Conservation (phyloP, 1,140 invertebrate genomes). For the Drosophila pruinosa region DNA sequence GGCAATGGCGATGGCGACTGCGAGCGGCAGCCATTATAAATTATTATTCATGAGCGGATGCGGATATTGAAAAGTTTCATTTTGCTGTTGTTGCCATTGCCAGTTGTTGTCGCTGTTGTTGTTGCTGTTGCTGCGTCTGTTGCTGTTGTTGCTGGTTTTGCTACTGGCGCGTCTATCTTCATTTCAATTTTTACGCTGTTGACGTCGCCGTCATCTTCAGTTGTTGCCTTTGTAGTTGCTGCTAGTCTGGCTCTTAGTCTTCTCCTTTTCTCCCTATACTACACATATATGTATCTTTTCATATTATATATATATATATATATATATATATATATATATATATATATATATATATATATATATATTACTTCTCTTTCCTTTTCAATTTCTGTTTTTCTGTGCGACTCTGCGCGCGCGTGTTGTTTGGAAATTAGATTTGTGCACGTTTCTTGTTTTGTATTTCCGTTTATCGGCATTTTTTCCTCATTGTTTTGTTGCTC, state of each 20-base stretch:
- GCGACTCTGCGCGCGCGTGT: slow-evolving; percentile 61
- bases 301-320: neutral
- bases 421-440: slow-evolving; percentile 80
- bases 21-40: slow-evolving; percentile 68
- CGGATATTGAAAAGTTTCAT: slow-evolving; percentile 80
- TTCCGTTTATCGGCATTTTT: slow-evolving; percentile 75
- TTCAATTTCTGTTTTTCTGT: slow-evolving; percentile 13
- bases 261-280: slow-evolving; percentile 5
- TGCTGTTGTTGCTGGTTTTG: slow-evolving; percentile 9
- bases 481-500: slow-evolving; percentile 29
- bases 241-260: slow-evolving; percentile 22
- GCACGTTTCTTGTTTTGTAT: slow-evolving; percentile 80
- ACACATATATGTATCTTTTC: neutral
- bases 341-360: slow-evolving; percentile 9
- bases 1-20: slow-evolving; percentile 43
- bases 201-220: slow-evolving; percentile 38
- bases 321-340: neutral
- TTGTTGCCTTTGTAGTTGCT: slow-evolving; percentile 25
- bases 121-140: neutral
- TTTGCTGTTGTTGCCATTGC: slow-evolving; percentile 45
- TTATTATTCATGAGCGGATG: slow-evolving; percentile 81
- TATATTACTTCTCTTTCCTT: neutral
- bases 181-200: slow-evolving; percentile 72
- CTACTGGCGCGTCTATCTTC: slow-evolving; percentile 58
- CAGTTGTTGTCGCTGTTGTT: slow-evolving; percentile 11